Conservation (phyloP, 2,888 invertebrate species). For the Drosophila anceps region DNA sequence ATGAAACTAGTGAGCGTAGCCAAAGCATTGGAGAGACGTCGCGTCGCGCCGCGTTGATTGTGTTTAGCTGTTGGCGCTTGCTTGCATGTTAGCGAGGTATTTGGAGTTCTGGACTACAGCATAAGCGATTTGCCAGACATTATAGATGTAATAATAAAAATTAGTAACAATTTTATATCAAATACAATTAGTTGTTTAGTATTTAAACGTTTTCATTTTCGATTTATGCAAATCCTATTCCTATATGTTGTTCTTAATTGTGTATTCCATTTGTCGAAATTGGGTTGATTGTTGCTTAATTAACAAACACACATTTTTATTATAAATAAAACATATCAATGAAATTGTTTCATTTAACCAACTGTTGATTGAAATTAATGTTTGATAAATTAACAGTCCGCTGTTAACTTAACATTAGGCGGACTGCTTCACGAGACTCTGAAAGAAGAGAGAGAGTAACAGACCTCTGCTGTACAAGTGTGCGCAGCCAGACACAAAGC, state of each 20-base stretch:
- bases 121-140: slow-evolving; percentile 5
- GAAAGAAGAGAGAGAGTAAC: slow-evolving; percentile 29
- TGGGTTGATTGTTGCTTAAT: neutral
- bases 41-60: neutral
- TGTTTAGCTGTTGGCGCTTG: slow-evolving; percentile 15
- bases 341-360: slow-evolving; percentile 13
- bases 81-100: slow-evolving; percentile 17
- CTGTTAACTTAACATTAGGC: slow-evolving; percentile 37
- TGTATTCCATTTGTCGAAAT: neutral
- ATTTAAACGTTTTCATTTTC: neutral
- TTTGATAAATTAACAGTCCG: slow-evolving; percentile 7
- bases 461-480: slow-evolving; percentile 31
- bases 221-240: neutral
- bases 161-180: slow-evolving; percentile 1
- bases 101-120: slow-evolving; percentile 5
- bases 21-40: slow-evolving; percentile 23
- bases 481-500: slow-evolving; percentile 29
- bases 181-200: neutral
- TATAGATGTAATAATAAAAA: slow-evolving; percentile 2
- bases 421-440: neutral
- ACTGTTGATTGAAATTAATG: slow-evolving; percentile 26
- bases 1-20: slow-evolving; percentile 45
- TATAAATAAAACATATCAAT: neutral
- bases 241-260: neutral
- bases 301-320: neutral